Percentiles rank a stretch among this genome's conserved stretches.
Conservation (phyloP, 2,113 vertebrate genomes). For the Hipposideros armiger region DNA sequence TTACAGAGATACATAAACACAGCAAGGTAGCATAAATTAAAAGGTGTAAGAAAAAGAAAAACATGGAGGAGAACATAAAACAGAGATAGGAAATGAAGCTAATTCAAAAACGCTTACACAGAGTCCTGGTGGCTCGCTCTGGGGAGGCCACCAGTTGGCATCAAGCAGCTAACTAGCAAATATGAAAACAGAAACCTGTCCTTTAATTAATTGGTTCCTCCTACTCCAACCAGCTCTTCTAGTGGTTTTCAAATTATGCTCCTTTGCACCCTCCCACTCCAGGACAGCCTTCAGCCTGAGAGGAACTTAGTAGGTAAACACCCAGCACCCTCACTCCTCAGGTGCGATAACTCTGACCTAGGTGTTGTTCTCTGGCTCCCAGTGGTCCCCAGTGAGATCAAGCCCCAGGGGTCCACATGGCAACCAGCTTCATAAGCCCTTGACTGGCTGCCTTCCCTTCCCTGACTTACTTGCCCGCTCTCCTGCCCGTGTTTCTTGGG, state of each 20-base stretch:
- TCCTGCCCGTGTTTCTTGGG: background rate
- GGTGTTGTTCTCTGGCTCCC: background rate
- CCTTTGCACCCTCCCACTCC: background rate
- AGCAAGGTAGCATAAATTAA: constrained; percentile 57
- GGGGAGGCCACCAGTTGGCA: background rate
- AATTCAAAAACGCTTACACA: background rate
- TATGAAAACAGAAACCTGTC: background rate
- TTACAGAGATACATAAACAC: constrained; percentile 59
- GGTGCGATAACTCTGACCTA: background rate
- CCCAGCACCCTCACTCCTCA: background rate
- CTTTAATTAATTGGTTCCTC: background rate
- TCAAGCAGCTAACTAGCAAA: constrained; percentile 28
- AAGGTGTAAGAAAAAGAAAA: constrained; percentile 21
- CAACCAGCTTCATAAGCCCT: background rate
- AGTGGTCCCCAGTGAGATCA: background rate
- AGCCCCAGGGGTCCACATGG: background rate
- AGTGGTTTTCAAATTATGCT: background rate
- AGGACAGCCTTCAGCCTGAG: background rate
- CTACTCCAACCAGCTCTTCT: background rate
- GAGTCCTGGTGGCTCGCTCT: background rate
- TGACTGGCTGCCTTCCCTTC: background rate
- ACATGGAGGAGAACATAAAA: background rate
- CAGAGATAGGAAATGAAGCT: background rate
- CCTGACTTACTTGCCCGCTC: background rate
- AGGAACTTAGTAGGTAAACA: background rate